Evolutionary conservation across 2,797 vertebrate genomes (phyloP), one percentile per base, ranked within the genome.

Genomic region (Gambusia yucatana): DNA sequence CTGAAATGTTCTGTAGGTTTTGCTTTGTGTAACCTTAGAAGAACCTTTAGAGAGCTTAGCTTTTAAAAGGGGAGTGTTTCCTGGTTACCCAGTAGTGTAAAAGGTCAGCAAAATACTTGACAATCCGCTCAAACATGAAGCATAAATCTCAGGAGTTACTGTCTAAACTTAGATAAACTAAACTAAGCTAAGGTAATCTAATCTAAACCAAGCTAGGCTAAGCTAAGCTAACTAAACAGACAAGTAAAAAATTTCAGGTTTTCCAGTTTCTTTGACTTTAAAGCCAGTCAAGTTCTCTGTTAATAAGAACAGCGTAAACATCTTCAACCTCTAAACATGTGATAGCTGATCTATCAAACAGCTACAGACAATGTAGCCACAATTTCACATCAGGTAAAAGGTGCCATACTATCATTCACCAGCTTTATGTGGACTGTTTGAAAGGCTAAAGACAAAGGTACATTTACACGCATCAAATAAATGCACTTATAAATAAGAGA

Each of bases 321-420:
- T 47, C 81, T 84, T 79, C 3, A 77, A 33, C 72, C 65, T 67
- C 48, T 33, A 80, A 75, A 72, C 39, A 57, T 59, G 22, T 46
- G 47, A 69, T 2, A 2, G 13, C 14, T n/a, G 61, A 76, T 72
- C 25, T 28, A 75, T 52, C 36, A 80, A 46, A 80, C 14, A 77
- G 0, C 41, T 72, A 65, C 52, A 67, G 47, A 17, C 41, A 75
- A 75, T 61, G 41, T 57, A 47, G 80, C 69, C 57, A 63, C 1
- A 11, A 55, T 57, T 88, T 30, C 72, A 88, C 59, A 72, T 77
- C 41, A 71, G 39, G 44, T 82, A 57, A 44, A 33, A 91, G 80
- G 91, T 94, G 93, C 93, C 93, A 95, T 91, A 88, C 71, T 82
- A 71, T 80, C 57, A 9, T 9, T 78, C 30, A 33, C 16, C 30